A percentile compares a stretch with the other conserved stretches of the same genome.
These are phyloP conservation scores for Borostomias antarcticus DNA, from an alignment of 2,797 vertebrate genomes.

Conservation along the genomic window DNA sequence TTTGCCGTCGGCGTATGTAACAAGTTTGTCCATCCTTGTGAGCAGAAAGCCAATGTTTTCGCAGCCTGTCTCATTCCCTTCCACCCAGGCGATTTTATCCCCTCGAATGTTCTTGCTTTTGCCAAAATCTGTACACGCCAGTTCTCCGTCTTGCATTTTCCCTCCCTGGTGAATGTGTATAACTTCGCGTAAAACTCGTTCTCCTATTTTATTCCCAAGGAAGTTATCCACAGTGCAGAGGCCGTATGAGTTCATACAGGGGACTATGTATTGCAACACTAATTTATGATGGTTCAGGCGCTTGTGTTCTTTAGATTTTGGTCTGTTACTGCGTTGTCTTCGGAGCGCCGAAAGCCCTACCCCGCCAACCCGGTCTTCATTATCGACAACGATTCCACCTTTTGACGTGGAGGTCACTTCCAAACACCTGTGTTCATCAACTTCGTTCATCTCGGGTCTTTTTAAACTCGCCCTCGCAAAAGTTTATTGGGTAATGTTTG, in stretches of 20 bases:
- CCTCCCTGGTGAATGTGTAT: constrained; percentile 50
- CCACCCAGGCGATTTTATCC: constrained; percentile 62
- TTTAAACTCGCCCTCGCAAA: neutral
- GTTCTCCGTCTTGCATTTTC: constrained; percentile 60
- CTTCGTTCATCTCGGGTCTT: neutral
- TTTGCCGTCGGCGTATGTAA: constrained; percentile 63
- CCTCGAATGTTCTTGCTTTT: constrained; percentile 51
- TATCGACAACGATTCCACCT: constrained; percentile 10
- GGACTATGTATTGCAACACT: constrained; percentile 58
- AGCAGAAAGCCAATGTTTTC: constrained; percentile 62
- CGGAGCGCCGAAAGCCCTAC: constrained; percentile 30
- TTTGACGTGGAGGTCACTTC: neutral
- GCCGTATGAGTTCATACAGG: constrained; percentile 65
- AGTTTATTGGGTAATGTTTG: neutral
- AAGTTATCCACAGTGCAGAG: constrained; percentile 66
- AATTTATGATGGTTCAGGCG: constrained; percentile 52
- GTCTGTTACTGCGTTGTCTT: constrained; percentile 38
- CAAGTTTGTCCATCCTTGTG: constrained; percentile 63
- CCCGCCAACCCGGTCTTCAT: constrained; percentile 2
- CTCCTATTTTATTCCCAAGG: constrained; percentile 59
- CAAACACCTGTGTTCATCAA: constrained; percentile 26
- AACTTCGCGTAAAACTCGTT: constrained; percentile 63
- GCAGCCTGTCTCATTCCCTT: constrained; percentile 62
- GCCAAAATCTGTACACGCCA: constrained; percentile 53
- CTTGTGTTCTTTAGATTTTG: constrained; percentile 44